Conservation (phyloP, 2,797 vertebrate genomes). For the Falco berigora region DNA sequence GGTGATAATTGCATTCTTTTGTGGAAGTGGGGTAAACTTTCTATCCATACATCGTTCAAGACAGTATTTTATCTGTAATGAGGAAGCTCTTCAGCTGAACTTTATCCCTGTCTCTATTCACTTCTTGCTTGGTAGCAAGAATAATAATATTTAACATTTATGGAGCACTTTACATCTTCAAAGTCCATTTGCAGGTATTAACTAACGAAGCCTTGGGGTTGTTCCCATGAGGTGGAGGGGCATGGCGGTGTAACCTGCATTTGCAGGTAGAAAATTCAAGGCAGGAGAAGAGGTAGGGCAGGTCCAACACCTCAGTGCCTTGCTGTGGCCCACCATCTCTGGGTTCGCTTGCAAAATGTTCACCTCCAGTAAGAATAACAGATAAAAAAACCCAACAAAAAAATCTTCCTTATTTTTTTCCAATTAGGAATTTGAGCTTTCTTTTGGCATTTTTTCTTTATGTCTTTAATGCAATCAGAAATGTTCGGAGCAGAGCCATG, state of each 20-base stretch:
- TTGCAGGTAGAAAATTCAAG: not conserved
- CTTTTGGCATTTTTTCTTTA: not conserved
- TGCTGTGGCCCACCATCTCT: not conserved
- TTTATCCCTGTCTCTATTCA: not conserved
- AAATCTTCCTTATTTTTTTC: not conserved
- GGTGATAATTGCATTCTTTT: not conserved
- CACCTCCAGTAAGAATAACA: not conserved
- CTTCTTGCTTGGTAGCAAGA: not conserved
- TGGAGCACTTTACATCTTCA: not conserved
- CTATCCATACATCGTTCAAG: not conserved
- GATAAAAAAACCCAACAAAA: not conserved
- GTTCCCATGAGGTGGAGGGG: not conserved
- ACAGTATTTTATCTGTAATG: not conserved
- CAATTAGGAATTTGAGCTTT: not conserved
- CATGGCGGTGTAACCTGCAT: rapidly evolving
- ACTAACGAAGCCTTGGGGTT: not conserved
- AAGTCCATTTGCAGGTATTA: not conserved
- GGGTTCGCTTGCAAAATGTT: not conserved
- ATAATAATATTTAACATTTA: not conserved
- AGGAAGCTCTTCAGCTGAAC: not conserved
- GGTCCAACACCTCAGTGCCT: not conserved
- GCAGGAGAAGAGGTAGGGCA: not conserved
- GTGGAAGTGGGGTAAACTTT: not conserved
- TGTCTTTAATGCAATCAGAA: not conserved
- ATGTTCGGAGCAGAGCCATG: not conserved